Evolutionary conservation across 2,888 invertebrate genomes (phyloP).

Genomic region (Drosophila meridionalis): DNA sequence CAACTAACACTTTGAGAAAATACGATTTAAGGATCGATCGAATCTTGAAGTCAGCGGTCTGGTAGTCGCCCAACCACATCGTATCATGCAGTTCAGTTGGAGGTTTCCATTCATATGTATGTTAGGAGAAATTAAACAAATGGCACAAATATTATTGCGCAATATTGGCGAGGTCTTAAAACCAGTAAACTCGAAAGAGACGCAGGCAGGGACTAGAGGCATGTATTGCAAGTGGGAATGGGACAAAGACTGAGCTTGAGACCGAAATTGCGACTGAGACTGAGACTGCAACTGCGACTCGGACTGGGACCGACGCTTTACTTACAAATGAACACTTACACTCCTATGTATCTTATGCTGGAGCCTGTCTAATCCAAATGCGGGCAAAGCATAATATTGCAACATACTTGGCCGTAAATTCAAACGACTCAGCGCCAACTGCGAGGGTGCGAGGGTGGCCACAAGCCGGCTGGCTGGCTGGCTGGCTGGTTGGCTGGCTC

Average conservation of each 20-base stretch:
- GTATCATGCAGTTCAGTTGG: constrained; percentile 25
- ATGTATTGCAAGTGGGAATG: constrained; percentile 30
- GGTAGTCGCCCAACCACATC: not conserved
- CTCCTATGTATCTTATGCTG: constrained; percentile 32
- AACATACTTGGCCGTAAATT: constrained; percentile 74
- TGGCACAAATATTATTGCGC: constrained; percentile 79
- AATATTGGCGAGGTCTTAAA: constrained; percentile 56
- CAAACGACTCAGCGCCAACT: constrained; percentile 63
- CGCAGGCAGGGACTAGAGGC: constrained; percentile 33
- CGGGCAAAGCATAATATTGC: constrained; percentile 76
- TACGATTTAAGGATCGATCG: constrained; percentile 33
- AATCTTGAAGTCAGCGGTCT: constrained; percentile 14
- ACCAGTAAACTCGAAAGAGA: constrained; percentile 52
- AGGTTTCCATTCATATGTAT: constrained; percentile 51
- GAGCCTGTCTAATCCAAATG: constrained; percentile 78
- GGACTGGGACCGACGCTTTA: constrained; percentile 49
- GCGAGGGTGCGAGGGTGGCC: constrained; percentile 77
- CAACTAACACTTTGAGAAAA: constrained; percentile 12
- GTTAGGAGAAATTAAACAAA: constrained; percentile 76
- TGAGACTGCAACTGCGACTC: constrained; percentile 1
- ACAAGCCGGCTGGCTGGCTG: constrained; percentile 15
- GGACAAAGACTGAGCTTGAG: constrained; percentile 12
- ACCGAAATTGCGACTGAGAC: constrained; percentile 15
- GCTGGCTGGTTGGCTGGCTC: constrained; percentile 34
- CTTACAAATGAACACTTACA: constrained; percentile 44